Conservation (phyloP, 1,140 invertebrate genomes). For the Hyles vespertilio region DNA sequence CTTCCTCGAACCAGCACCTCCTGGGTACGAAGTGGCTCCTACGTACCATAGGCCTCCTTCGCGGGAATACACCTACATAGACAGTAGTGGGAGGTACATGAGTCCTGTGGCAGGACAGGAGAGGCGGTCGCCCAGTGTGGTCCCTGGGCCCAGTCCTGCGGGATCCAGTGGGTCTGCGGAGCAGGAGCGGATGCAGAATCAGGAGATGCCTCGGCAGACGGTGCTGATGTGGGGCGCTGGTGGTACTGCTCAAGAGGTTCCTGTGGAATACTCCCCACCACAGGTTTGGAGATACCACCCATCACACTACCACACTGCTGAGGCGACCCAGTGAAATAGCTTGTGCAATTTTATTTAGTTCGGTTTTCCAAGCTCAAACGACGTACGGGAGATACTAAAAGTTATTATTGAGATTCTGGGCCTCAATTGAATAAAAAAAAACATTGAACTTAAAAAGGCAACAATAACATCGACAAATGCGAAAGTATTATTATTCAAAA, state of each 20-base stretch:
- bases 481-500: too few species aligned
- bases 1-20: conserved; percentile 82
- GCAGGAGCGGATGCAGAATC: conserved; percentile 58
- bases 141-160: conserved; percentile 57
- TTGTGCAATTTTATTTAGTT: conserved; percentile 33
- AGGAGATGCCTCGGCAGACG: conserved; percentile 84
- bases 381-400: too few species aligned
- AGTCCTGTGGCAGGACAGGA: conserved; percentile 60
- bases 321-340: conserved; percentile 57
- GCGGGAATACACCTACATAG: conserved; percentile 76
- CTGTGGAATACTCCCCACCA: conserved; percentile 64
- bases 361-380: conserved; percentile 15
- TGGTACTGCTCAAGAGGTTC: conserved; percentile 54
- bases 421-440: too few species aligned
- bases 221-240: conserved; percentile 90
- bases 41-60: conserved; percentile 67
- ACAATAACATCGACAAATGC: too few species aligned
- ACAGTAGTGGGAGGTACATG: conserved; percentile 62
- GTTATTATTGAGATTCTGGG: too few species aligned
- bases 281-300: conserved; percentile 71
- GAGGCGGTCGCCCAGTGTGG: conserved; percentile 75
- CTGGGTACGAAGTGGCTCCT: conserved; percentile 66
- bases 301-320: conserved; percentile 68
- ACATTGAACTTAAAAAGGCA: too few species aligned
- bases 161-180: conserved; percentile 58